Conservation (phyloP, 2,113 vertebrate species). For the Anhinga anhinga region DNA sequence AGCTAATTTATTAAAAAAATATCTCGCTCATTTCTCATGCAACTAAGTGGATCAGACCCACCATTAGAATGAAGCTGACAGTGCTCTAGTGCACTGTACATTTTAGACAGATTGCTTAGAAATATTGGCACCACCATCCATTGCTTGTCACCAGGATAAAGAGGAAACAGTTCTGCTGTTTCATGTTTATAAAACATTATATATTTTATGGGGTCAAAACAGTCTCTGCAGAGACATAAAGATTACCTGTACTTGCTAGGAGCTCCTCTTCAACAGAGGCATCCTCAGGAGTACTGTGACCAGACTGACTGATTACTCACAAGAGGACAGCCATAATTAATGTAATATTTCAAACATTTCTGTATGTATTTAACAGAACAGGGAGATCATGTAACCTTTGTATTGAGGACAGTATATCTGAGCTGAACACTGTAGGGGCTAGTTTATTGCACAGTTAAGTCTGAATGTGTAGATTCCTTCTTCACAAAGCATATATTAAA, state of each 20-base stretch:
- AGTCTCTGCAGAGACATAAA: neutral
- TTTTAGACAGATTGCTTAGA: neutral
- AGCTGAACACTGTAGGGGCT: neutral
- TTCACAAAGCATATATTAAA: neutral
- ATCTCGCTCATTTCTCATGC: neutral
- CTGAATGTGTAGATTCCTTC: neutral
- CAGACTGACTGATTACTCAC: neutral
- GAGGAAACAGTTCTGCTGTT: neutral
- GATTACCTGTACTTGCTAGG: neutral
- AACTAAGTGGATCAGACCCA: neutral
- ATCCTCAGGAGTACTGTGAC: neutral
- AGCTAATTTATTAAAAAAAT: neutral
- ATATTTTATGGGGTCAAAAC: neutral
- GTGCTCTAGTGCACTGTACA: neutral
- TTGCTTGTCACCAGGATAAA: neutral
- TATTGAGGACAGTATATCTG: neutral
- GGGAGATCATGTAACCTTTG: neutral
- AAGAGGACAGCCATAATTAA: neutral
- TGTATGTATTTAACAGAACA: neutral
- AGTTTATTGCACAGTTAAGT: neutral
- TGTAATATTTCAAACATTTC: neutral
- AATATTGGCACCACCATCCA: neutral
- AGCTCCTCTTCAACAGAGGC: neutral
- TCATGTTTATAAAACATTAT: neutral
- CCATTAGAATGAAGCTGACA: neutral